phyloP scores from a whole-genome alignment of 2,888 invertebrate genomes.

The Nipponacmea schrenckii region DNA sequence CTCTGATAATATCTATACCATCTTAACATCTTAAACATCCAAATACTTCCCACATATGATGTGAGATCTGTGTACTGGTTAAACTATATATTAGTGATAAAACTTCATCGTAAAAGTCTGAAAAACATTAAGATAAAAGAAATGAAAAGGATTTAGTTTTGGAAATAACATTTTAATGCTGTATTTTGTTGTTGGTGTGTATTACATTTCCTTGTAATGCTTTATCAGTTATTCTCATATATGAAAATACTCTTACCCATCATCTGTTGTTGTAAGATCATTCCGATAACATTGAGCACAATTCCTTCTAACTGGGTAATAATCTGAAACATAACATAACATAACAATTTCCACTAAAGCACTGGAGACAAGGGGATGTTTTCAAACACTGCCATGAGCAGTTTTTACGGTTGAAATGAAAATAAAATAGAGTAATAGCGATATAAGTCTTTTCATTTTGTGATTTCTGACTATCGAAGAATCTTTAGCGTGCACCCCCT shows the following conservation, averaged over 20 bases:
- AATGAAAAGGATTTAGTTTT: neutral
- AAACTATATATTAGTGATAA: conserved; percentile 91
- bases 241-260: conserved; percentile 74
- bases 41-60: conserved; percentile 96
- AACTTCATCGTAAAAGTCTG: conserved; percentile 97
- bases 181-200: too few species aligned
- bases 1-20: too few species aligned
- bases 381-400: too few species aligned
- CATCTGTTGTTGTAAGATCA: conserved; percentile 77
- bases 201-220: too few species aligned
- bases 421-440: too few species aligned
- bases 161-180: neutral
- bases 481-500: too few species aligned
- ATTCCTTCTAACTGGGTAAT: conserved; percentile 90
- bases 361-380: too few species aligned
- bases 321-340: conserved; percentile 72
- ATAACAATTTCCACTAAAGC: too few species aligned
- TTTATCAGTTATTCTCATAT: too few species aligned
- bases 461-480: too few species aligned
- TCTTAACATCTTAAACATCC: conserved; percentile 94
- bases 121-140: conserved; percentile 18
- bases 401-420: too few species aligned
- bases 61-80: conserved; percentile 87
- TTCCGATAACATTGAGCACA: conserved; percentile 84
- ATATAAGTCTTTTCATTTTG: too few species aligned